Evolutionary conservation across 2,888 invertebrate species (phyloP), one percentile per base, ranked within the genome.

Genomic region (Lucinisca nassula): DNA sequence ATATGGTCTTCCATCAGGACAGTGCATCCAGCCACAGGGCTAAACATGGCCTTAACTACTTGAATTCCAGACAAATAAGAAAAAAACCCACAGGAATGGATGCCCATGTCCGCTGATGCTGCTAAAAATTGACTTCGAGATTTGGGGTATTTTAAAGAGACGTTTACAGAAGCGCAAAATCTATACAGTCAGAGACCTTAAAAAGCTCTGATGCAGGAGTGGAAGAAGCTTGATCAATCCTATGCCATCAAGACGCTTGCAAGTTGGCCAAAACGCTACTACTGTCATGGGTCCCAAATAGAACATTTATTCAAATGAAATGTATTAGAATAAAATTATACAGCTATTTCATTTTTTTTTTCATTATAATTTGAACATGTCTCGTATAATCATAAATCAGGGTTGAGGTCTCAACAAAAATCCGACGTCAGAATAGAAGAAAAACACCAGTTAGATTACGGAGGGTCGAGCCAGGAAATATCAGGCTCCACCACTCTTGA

Each of bases 1-100:
- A 40, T 21, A 84, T 84, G 84, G 37, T 75, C 30, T 84, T 79
- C 17, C 74, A 61, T 49, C 79, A 79, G 77, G 55, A 82, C 55
- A 77, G 55, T 51, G 82, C 77, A 12, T 70, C 77, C 32, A 74
- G 79, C 49, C 79, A 84, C 55, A 75, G 75, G 14, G 35, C 79
- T 6, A 78, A 78, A 84, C 14, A 30, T 27, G 79, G 58, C 0
- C 32, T 73, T 12, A 8, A 6, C 35, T 79, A 45, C 49, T 55
- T 77, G 10, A 81, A 82, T 30, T 40, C 58, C 30, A 45, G 61
- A 27, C 40, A 75, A 61, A 37, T 82, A 0, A 77, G 51, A 14
- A 72, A n/a, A 40, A 72, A 77, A 35, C 12, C 77, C 55, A 51
- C 21, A 4, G 3, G 82, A 77, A 51, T 82, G 82, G 70, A 51